Conservation (phyloP, 2,888 invertebrate genomes). For the Hylaea fasciaria region DNA sequence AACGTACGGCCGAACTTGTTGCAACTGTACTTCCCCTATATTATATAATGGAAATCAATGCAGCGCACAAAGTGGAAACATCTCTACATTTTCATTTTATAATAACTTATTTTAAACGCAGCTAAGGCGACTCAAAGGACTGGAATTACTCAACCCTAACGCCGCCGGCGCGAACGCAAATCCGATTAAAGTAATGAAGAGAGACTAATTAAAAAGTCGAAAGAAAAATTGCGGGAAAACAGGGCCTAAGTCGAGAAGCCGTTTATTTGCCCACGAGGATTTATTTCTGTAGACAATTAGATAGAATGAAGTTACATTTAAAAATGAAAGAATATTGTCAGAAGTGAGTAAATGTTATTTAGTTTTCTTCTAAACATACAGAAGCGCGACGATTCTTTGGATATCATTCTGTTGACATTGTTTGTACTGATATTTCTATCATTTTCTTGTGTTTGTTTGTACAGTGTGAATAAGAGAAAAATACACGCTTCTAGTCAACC, state of each 20-base stretch:
- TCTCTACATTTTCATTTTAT: neutral
- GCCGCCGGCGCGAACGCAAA: slow-evolving; percentile 71
- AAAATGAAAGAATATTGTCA: too few relatives aligned
- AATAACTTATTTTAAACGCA: neutral
- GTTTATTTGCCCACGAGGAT: slow-evolving; percentile 50
- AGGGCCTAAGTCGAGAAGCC: slow-evolving; percentile 54
- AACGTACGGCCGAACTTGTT: too few relatives aligned
- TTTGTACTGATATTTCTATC: too few relatives aligned
- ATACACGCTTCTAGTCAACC: too few relatives aligned
- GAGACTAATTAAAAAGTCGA: slow-evolving; percentile 73
- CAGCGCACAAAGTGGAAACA: too few relatives aligned
- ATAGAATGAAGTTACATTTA: neutral
- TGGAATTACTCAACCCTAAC: slow-evolving; percentile 68
- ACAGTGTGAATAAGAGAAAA: neutral
- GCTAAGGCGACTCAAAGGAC: slow-evolving; percentile 23
- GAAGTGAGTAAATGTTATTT: too few relatives aligned
- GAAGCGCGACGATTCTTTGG: too few relatives aligned
- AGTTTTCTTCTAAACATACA: too few relatives aligned
- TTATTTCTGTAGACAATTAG: slow-evolving; percentile 21
- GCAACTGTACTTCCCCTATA: too few relatives aligned
- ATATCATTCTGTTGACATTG: too few relatives aligned
- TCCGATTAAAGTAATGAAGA: slow-evolving; percentile 78
- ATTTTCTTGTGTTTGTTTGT: neutral
- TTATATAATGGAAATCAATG: too few relatives aligned
- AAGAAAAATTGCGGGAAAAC: slow-evolving; percentile 66